phyloP scores from a whole-genome alignment of 2,888 invertebrate species.

The Caenorhabditis parvicauda region DNA sequence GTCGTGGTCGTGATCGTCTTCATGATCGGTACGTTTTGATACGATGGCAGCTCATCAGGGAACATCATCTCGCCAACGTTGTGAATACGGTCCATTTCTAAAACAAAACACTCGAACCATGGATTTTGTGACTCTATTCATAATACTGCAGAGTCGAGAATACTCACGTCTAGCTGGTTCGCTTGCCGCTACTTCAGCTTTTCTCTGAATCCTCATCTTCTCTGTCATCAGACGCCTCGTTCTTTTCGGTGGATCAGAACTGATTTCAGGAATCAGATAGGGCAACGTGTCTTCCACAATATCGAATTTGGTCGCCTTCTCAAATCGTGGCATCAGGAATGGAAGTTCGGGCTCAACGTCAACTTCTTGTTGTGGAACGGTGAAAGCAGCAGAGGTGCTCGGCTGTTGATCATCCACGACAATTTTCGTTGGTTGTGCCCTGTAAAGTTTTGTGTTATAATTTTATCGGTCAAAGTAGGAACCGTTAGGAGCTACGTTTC shows the following conservation, averaged over 20 bases:
- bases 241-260: neutral
- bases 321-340: conserved; percentile 11
- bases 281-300: too few relatives aligned
- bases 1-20: neutral
- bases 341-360: conserved; percentile 6
- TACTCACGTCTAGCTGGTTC: neutral
- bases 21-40: neutral
- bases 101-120: conserved; percentile 5
- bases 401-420: conserved; percentile 15
- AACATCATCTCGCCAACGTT: conserved; percentile 19
- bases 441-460: too few relatives aligned
- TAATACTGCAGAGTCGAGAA: neutral
- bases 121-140: conserved; percentile 1
- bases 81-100: neutral
- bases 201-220: conserved; percentile 9
- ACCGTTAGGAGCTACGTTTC: too few relatives aligned
- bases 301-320: neutral
- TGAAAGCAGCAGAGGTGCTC: conserved; percentile 16
- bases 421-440: too few relatives aligned
- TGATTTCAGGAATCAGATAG: too few relatives aligned
- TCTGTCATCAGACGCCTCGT: conserved; percentile 8
- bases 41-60: conserved; percentile 14
- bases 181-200: conserved; percentile 11
- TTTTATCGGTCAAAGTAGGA: too few relatives aligned
- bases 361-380: too few relatives aligned